Evolutionary conservation across 2,888 invertebrate species (phyloP).

Genomic region (Thereva nobilitata): DNA sequence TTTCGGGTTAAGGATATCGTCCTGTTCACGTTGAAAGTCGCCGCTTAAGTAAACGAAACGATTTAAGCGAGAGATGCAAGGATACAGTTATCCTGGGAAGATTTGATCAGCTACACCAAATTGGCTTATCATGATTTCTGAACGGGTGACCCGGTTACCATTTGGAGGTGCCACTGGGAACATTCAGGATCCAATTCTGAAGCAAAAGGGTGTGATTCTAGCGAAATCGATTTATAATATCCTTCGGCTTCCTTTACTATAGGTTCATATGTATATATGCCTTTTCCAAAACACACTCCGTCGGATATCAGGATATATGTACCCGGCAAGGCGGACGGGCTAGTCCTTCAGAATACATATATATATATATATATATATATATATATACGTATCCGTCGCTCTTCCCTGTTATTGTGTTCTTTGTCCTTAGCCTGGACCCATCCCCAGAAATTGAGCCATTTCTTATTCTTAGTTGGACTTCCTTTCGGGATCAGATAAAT

Average conservation of each 20-base stretch:
- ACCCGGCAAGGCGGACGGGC: not conserved
- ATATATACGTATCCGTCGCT: slow-evolving; percentile 19
- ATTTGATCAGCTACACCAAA: slow-evolving; percentile 33
- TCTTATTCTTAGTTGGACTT: slow-evolving; percentile 31
- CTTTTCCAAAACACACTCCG: not conserved
- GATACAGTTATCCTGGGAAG: slow-evolving; percentile 11
- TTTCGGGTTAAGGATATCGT: slow-evolving; percentile 16
- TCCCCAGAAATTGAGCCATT: slow-evolving; percentile 37
- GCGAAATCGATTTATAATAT: slow-evolving; percentile 41
- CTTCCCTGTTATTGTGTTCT: not conserved
- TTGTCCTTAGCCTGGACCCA: slow-evolving; percentile 10
- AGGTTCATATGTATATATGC: not conserved
- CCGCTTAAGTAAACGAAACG: slow-evolving; percentile 34
- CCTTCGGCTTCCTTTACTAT: slow-evolving; percentile 10
- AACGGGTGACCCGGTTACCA: slow-evolving; percentile 19
- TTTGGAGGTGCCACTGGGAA: slow-evolving; percentile 9
- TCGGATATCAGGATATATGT: slow-evolving; percentile 25
- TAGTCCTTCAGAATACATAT: not conserved
- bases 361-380: slow-evolving; percentile 17
- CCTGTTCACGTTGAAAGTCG: not conserved
- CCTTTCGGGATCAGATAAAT: slow-evolving; percentile 31
- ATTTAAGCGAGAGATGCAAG: slow-evolving; percentile 23
- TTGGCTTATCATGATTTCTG: slow-evolving; percentile 42
- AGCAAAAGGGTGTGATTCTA: slow-evolving; percentile 38
- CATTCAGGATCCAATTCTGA: slow-evolving; percentile 26